phyloP scores from a whole-genome alignment of 2,113 vertebrate species.

The Eulemur rufifrons region DNA sequence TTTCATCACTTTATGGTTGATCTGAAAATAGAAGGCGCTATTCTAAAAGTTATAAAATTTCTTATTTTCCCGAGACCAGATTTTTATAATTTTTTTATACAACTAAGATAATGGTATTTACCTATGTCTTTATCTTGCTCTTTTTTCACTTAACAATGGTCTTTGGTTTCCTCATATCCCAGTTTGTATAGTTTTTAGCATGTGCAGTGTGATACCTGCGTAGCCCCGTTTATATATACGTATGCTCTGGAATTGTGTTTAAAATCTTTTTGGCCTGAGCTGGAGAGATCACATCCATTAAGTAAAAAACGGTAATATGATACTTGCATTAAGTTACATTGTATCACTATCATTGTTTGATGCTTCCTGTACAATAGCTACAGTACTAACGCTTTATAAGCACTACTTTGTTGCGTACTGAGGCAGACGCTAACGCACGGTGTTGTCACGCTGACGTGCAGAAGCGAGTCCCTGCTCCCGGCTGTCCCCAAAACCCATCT shows the following conservation, averaged over 20 bases:
- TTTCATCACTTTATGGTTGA: not conserved
- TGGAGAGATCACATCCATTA: not conserved
- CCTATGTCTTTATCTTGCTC: not conserved
- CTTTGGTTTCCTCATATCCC: not conserved
- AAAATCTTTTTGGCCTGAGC: not conserved
- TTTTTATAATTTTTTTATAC: not conserved
- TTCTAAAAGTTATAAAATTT: not conserved
- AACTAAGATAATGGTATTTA: not conserved
- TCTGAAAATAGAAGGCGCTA: not conserved
- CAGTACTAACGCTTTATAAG: not conserved
- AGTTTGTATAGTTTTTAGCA: not conserved
- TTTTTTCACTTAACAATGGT: not conserved
- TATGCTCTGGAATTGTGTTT: not conserved
- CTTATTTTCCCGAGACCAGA: not conserved
- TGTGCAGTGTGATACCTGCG: not conserved
- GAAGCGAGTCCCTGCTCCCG: not conserved
- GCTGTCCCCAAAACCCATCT: accelerated
- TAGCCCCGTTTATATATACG: not conserved
- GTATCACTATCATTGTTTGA: not conserved
- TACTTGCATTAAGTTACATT: not conserved
- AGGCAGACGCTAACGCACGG: not conserved
- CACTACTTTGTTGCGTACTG: not conserved
- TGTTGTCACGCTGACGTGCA: not conserved
- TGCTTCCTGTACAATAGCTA: not conserved
- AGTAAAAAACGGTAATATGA: not conserved